Conservation (phyloP, 2,888 invertebrate species). For the Odontothrips loti region DNA sequence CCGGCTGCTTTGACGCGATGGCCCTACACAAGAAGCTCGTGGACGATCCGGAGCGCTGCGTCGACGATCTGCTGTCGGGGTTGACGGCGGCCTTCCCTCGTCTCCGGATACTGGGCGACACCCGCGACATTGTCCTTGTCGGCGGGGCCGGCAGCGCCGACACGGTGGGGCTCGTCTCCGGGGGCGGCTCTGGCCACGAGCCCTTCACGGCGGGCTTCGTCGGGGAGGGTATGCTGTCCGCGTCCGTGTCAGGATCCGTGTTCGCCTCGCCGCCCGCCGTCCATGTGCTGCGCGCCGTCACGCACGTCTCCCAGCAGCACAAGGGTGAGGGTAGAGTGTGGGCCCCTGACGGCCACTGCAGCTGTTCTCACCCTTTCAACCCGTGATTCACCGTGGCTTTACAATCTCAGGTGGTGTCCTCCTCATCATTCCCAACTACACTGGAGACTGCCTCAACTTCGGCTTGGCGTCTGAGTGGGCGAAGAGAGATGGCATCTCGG, state of each 20-base stretch:
- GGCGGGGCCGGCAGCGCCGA: constrained; percentile 48
- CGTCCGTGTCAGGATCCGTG: constrained; percentile 68
- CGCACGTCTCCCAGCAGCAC: constrained; percentile 55
- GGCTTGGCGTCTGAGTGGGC: constrained; percentile 75
- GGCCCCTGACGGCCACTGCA: not conserved
- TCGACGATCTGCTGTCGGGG: constrained; percentile 1
- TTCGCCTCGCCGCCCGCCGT: constrained; percentile 73
- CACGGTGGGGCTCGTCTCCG: constrained; percentile 58
- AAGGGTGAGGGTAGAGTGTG: constrained; percentile 49
- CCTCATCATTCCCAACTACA: constrained; percentile 70
- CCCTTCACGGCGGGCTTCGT: constrained; percentile 68
- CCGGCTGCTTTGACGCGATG: not conserved
- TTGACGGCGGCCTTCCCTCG: not conserved
- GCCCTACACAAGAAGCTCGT: constrained; percentile 10
- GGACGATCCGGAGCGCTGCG: constrained; percentile 20
- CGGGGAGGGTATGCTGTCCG: constrained; percentile 74
- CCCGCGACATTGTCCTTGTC: not conserved
- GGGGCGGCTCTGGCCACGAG: constrained; percentile 83
- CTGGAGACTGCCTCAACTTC: constrained; percentile 75
- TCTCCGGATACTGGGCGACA: not conserved
- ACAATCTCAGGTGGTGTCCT: constrained; percentile 57
- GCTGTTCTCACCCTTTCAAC: not conserved
- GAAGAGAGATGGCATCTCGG: constrained; percentile 57
- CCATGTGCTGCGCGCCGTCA: constrained; percentile 61
- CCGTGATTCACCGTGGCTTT: too few relatives aligned